Evolutionary conservation across 2,888 invertebrate species (phyloP).

Genomic region (Pseudeuparius sepicola): DNA sequence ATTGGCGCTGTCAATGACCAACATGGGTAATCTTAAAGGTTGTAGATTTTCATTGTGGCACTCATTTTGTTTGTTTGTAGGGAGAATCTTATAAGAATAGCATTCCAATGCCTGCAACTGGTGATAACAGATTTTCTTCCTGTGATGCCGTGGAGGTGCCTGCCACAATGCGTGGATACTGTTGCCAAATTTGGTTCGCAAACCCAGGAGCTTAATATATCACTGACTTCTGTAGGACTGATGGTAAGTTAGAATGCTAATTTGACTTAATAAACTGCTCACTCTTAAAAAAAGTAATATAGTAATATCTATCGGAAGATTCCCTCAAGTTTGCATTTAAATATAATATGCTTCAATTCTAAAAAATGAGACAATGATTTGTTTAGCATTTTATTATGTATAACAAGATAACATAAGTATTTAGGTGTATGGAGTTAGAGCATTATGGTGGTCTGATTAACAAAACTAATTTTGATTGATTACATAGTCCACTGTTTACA

Average conservation of each 20-base stretch:
- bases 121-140: slow-evolving; percentile 92
- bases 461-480: no score
- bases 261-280: no score
- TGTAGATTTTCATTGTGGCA: slow-evolving; percentile 8
- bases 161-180: slow-evolving; percentile 83
- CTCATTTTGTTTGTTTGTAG: slow-evolving; percentile 39
- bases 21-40: slow-evolving; percentile 86
- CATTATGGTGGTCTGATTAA: no score
- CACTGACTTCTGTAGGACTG: slow-evolving; percentile 90
- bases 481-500: no score
- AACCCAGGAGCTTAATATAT: slow-evolving; percentile 93
- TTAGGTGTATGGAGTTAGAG: no score
- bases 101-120: slow-evolving; percentile 92
- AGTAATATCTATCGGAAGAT: no score
- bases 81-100: slow-evolving; percentile 83
- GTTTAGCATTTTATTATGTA: no score
- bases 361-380: no score
- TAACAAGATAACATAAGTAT: no score
- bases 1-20: slow-evolving; percentile 91
- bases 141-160: slow-evolving; percentile 84
- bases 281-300: no score
- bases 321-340: no score
- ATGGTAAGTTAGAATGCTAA: slow-evolving; percentile 73
- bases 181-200: slow-evolving; percentile 95
- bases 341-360: no score